Evolutionary conservation across 2,113 vertebrate species (phyloP).

Genomic region (Mirza zaza): DNA sequence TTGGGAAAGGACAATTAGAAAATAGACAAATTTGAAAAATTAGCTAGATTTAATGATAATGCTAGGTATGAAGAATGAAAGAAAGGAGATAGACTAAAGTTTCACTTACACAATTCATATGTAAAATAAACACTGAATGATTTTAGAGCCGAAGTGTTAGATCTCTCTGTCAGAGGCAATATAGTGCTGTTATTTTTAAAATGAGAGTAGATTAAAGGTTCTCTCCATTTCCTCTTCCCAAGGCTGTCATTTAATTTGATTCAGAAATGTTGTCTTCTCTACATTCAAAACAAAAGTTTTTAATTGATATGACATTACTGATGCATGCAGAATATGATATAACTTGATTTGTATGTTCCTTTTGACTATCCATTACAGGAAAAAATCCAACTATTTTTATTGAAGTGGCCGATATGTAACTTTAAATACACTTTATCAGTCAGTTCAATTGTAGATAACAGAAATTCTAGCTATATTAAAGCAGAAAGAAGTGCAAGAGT

Average conservation of each 20-base stretch:
- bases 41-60: neutral
- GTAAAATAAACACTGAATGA: neutral
- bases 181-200: neutral
- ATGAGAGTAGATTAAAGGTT: neutral
- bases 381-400: slow-evolving; percentile 21
- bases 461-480: neutral
- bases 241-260: neutral
- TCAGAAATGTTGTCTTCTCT: neutral
- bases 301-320: neutral
- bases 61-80: neutral
- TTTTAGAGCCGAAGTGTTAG: neutral
- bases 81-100: neutral
- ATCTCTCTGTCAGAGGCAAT: neutral
- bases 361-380: neutral
- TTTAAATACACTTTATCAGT: too few species aligned
- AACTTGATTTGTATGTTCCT: neutral
- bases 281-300: neutral
- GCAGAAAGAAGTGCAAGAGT: neutral
- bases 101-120: neutral
- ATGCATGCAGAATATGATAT: neutral
- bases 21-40: neutral
- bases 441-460: neutral
- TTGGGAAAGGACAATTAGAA: neutral
- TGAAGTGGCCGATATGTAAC: neutral
- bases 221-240: neutral